Conservation (phyloP, 2,113 vertebrate genomes). For the Lates calcarifer region DNA sequence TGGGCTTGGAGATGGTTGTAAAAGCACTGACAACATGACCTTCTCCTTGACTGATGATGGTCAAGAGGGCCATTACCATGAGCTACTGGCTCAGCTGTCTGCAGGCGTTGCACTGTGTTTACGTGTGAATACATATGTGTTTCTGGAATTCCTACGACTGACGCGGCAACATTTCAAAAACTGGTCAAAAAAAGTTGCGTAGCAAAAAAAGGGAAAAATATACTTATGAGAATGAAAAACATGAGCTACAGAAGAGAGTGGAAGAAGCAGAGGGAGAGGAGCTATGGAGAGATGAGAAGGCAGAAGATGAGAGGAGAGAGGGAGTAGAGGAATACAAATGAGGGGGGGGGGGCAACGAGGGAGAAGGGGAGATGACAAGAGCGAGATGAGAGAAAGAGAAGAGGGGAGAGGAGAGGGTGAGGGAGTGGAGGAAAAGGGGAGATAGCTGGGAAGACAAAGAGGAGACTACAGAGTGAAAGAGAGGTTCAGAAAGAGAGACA, state of each 20-base stretch:
- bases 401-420: background rate
- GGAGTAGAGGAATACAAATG: constrained; percentile 68
- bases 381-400: constrained; percentile 7
- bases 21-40: constrained; percentile 76
- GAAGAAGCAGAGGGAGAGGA: constrained; percentile 19
- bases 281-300: constrained; percentile 48
- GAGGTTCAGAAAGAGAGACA: constrained; percentile 63
- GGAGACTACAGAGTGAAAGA: constrained; percentile 43
- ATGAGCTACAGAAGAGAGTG: constrained; percentile 14
- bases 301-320: constrained; percentile 53
- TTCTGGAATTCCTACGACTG: constrained; percentile 11
- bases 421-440: constrained; percentile 6
- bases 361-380: constrained; percentile 4
- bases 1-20: constrained; percentile 64
- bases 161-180: background rate
- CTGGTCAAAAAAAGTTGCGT: background rate
- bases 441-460: constrained; percentile 61
- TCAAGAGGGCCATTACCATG: constrained; percentile 62
- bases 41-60: constrained; percentile 77
- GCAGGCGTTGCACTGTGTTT: constrained; percentile 9
- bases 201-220: background rate
- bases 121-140: background rate
- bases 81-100: constrained; percentile 45
- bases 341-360: constrained; percentile 28
- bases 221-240: constrained; percentile 8